A percentile compares a stretch with the other conserved stretches of the same genome.
Conservation (phyloP, 2,797 vertebrate genomes). For the Onychomys leucogaster region DNA sequence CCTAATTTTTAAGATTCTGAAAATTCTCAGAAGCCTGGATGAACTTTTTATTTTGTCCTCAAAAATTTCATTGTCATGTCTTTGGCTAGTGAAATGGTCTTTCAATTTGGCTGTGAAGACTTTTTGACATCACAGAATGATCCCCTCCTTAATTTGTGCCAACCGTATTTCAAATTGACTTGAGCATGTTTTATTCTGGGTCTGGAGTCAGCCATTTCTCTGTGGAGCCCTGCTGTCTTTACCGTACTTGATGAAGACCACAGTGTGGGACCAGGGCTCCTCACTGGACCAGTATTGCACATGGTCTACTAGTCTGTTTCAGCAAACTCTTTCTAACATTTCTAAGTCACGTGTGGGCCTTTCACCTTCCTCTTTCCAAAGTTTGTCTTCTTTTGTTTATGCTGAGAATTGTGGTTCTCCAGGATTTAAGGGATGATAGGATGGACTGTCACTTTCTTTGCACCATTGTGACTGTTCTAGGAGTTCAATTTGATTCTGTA, state of each 20-base stretch:
- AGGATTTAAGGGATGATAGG: neutral
- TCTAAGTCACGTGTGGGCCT: neutral
- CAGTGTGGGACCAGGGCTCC: neutral
- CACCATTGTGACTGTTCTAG: neutral
- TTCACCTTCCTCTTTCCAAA: neutral
- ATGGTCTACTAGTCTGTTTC: neutral
- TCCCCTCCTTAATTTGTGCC: neutral
- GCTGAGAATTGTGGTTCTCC: neutral
- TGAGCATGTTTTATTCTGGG: neutral
- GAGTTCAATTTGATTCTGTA: neutral
- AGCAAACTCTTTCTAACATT: neutral
- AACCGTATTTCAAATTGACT: neutral
- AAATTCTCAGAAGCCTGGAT: neutral
- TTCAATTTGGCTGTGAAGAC: neutral
- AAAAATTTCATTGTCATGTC: neutral
- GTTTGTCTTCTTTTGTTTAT: neutral
- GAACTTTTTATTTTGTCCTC: neutral
- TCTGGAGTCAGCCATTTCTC: neutral
- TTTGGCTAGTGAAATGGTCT: neutral
- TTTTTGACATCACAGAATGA: constrained; percentile 13
- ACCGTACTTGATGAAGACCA: neutral
- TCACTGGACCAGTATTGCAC: neutral
- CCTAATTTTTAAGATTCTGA: neutral
- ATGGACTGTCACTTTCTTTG: neutral
- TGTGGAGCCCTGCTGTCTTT: neutral